Conservation (phyloP, 2,888 invertebrate genomes). For the Uropetala carovei region DNA sequence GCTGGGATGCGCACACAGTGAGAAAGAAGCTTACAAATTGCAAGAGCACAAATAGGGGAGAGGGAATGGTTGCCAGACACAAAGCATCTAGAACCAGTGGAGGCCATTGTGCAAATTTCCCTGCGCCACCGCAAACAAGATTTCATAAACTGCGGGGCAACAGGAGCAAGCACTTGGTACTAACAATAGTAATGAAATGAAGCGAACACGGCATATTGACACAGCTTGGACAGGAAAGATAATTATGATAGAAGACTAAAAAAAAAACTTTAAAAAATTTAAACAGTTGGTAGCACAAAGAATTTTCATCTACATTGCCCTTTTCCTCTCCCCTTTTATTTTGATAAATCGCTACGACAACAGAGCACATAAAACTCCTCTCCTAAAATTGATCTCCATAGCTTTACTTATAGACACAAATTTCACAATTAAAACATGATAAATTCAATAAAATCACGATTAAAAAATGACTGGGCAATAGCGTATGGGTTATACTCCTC, state of each 20-base stretch:
- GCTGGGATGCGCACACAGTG: constrained; percentile 64
- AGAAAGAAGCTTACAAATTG: constrained; percentile 64
- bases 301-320: constrained; percentile 67
- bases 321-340: constrained; percentile 66
- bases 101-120: constrained; percentile 65
- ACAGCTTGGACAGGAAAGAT: constrained; percentile 68
- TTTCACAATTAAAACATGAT: constrained; percentile 69
- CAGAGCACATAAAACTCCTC: constrained; percentile 68
- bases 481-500: constrained; percentile 62
- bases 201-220: constrained; percentile 67
- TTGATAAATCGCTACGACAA: constrained; percentile 68
- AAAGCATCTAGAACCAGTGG: constrained; percentile 67
- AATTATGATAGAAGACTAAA: constrained; percentile 67
- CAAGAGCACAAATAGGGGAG: constrained; percentile 64
- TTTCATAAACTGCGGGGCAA: constrained; percentile 65
- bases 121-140: constrained; percentile 66
- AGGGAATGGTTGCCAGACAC: constrained; percentile 67
- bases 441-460: constrained; percentile 69
- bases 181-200: constrained; percentile 65
- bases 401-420: constrained; percentile 68
- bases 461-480: constrained; percentile 61
- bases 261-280: constrained; percentile 66
- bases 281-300: constrained; percentile 68
- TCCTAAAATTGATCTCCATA: constrained; percentile 68
- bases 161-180: constrained; percentile 61